Percentiles rank a stretch among this genome's conserved stretches.
Evolutionary conservation across 2,113 vertebrate genomes (phyloP).

Genomic region (Brevimyrus niger): DNA sequence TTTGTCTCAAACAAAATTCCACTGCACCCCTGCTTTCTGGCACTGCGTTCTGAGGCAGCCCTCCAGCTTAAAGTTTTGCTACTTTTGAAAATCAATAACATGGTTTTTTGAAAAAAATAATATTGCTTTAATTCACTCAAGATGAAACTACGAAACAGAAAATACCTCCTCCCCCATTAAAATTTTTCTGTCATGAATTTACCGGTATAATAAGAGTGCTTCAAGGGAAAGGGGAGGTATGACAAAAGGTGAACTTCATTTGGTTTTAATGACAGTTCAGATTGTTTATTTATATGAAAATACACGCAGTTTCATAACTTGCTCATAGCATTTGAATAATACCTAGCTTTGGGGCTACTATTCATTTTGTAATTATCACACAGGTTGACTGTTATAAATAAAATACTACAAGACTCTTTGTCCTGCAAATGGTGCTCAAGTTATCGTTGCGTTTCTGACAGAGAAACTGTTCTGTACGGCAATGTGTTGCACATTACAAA

Average conservation of each 20-base stretch:
- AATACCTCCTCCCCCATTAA: not conserved
- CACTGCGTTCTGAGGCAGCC: not conserved
- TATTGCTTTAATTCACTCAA: not conserved
- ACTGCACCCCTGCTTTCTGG: not conserved
- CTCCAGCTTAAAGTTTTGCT: not conserved
- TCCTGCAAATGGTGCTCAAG: not conserved
- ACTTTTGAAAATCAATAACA: not conserved
- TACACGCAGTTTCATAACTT: slow-evolving; percentile 1
- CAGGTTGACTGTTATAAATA: not conserved
- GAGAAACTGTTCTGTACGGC: not conserved
- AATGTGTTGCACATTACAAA: slow-evolving; percentile 4
- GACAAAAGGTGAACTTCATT: slow-evolving; percentile 2
- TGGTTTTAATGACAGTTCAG: slow-evolving; percentile 1
- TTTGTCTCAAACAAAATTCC: not conserved
- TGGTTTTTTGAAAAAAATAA: not conserved
- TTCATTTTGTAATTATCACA: slow-evolving; percentile 1
- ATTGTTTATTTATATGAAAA: slow-evolving; percentile 1
- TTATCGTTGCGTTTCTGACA: not conserved
- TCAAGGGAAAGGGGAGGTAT: not conserved
- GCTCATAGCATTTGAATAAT: slow-evolving; percentile 8
- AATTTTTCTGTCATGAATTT: not conserved
- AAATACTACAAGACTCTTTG: not conserved
- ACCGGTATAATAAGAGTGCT: not conserved
- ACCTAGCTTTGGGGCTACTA: not conserved
- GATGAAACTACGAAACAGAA: not conserved